phyloP scores from a whole-genome alignment of 1,140 invertebrate genomes.

The Drosophila arawakana region DNA sequence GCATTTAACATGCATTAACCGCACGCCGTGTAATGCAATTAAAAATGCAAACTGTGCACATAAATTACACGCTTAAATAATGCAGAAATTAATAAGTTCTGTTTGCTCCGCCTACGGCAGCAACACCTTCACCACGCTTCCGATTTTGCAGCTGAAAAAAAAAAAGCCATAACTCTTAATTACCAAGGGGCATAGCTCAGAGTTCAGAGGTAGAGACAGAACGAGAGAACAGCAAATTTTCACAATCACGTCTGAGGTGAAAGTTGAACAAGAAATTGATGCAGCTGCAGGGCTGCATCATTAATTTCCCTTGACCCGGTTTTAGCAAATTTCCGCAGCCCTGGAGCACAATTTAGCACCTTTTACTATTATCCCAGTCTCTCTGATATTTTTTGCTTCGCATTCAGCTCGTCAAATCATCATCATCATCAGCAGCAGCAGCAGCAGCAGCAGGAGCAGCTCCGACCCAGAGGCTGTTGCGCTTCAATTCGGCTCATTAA shows the following conservation, averaged over 20 bases:
- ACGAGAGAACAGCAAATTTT: conserved; percentile 8
- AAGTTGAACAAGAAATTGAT: conserved; percentile 22
- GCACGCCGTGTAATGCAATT: conserved; percentile 74
- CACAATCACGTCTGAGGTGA: conserved; percentile 36
- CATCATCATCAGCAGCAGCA: conserved; percentile 27
- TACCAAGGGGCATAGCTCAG: conserved; percentile 55
- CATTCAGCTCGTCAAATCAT: conserved; percentile 24
- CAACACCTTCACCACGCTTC: not conserved
- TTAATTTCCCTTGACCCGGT: conserved; percentile 58
- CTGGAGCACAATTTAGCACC: conserved; percentile 43
- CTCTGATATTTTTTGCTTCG: not conserved
- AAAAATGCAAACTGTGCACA: conserved; percentile 78
- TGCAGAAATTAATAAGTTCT: conserved; percentile 82
- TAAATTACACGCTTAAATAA: conserved; percentile 81
- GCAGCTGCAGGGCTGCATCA: conserved; percentile 45
- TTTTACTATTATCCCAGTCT: conserved; percentile 12
- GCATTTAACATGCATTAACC: conserved; percentile 83
- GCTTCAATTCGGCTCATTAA: conserved; percentile 54
- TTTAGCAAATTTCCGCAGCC: conserved; percentile 24
- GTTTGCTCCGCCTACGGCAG: conserved; percentile 36
- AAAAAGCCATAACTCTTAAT: conserved; percentile 70
- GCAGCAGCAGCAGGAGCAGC: conserved; percentile 19
- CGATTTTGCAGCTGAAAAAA: not conserved
- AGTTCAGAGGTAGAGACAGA: not conserved
- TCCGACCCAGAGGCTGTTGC: conserved; percentile 28